A percentile compares a stretch with the other conserved stretches of the same genome.
Conservation (phyloP, 2,888 invertebrate genomes). For the Eupithecia subumbrata region DNA sequence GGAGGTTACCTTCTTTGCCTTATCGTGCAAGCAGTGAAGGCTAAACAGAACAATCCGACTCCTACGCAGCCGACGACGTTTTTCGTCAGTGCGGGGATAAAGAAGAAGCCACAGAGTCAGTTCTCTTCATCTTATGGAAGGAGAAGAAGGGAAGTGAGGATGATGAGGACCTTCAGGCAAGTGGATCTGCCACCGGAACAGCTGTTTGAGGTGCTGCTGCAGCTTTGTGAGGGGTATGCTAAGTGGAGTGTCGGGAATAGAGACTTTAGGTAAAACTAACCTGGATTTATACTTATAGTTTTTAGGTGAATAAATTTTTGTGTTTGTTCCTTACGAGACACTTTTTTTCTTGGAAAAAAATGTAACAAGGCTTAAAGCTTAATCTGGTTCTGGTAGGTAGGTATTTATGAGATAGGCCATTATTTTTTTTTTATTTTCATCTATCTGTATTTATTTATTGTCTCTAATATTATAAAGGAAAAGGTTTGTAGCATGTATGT, state of each 20-base stretch:
- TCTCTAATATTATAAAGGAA: not conserved
- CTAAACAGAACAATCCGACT: slow-evolving; percentile 77
- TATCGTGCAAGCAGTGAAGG: slow-evolving; percentile 89
- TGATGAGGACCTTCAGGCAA: slow-evolving; percentile 51
- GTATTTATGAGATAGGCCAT: not conserved
- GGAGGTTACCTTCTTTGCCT: slow-evolving; percentile 92
- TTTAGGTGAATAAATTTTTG: not conserved
- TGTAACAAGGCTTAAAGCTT: not conserved
- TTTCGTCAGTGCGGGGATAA: slow-evolving; percentile 71
- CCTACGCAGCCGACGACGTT: slow-evolving; percentile 67
- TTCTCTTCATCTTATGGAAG: slow-evolving; percentile 73
- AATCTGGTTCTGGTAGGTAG: not conserved
- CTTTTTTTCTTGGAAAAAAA: not conserved
- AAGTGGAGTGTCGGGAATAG: slow-evolving; percentile 68
- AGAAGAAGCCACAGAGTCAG: slow-evolving; percentile 74
- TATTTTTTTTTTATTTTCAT: not conserved
- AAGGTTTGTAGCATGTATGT: not conserved
- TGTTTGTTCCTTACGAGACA: not conserved
- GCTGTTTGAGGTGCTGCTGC: slow-evolving; percentile 78
- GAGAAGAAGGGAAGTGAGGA: slow-evolving; percentile 57
- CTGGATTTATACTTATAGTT: not conserved
- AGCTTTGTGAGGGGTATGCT: slow-evolving; percentile 84
- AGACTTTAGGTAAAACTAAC: slow-evolving; percentile 3
- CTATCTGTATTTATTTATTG: not conserved
- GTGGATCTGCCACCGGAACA: slow-evolving; percentile 72